phyloP scores from a whole-genome alignment of 2,888 invertebrate genomes.

The Athetis lepigone region DNA sequence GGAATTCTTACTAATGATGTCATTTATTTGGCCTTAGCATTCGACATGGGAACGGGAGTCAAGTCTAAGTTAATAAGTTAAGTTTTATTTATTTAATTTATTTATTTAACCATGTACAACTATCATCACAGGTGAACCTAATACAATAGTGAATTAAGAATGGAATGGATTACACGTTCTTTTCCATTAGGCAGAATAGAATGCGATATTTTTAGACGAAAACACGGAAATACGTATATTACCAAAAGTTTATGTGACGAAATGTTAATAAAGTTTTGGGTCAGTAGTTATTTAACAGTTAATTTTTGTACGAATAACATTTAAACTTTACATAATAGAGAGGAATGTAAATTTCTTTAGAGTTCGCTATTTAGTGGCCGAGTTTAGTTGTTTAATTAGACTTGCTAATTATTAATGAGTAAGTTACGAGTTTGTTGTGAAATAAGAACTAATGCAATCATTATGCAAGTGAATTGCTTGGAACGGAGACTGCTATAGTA shows the following conservation, averaged over 20 bases:
- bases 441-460: slow-evolving; percentile 62
- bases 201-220: slow-evolving; percentile 6
- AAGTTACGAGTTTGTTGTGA: slow-evolving; percentile 60
- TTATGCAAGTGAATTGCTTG: slow-evolving; percentile 51
- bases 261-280: slow-evolving; percentile 46
- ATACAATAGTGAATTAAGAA: too few relatives aligned
- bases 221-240: slow-evolving; percentile 7
- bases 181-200: too few relatives aligned
- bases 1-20: too few relatives aligned
- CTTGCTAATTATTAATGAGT: slow-evolving; percentile 66
- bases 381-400: slow-evolving; percentile 67
- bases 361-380: slow-evolving; percentile 52
- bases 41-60: too few relatives aligned
- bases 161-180: too few relatives aligned
- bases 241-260: slow-evolving; percentile 14
- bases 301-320: slow-evolving; percentile 45
- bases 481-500: slow-evolving; percentile 13
- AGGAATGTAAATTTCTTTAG: slow-evolving; percentile 59
- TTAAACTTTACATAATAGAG: slow-evolving; percentile 52
- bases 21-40: too few relatives aligned
- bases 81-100: too few relatives aligned
- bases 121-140: too few relatives aligned
- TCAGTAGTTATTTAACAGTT: slow-evolving; percentile 44
- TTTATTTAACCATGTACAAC: too few relatives aligned
- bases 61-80: too few relatives aligned